Evolutionary conservation across 1,140 invertebrate genomes (phyloP).

Genomic region (Aplysia californica): DNA sequence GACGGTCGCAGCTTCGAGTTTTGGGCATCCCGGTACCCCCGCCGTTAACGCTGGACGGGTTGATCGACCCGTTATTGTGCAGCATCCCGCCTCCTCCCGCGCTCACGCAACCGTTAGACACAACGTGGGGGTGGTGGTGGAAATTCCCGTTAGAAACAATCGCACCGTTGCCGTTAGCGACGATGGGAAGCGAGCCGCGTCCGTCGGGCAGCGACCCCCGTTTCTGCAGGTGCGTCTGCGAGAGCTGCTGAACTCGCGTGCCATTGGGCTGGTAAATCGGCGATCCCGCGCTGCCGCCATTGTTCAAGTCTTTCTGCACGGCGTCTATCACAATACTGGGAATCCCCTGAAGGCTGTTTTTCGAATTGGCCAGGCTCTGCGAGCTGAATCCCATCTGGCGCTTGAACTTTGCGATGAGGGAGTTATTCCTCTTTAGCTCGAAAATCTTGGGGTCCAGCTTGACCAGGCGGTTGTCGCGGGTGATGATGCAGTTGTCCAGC

Average conservation of each 20-base stretch:
- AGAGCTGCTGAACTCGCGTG: slow-evolving; percentile 11
- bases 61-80: no score
- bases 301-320: slow-evolving; percentile 34
- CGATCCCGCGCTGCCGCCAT: not conserved
- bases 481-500: slow-evolving; percentile 66
- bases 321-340: slow-evolving; percentile 38
- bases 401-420: slow-evolving; percentile 54
- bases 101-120: not conserved
- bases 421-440: slow-evolving; percentile 50
- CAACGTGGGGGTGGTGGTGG: not conserved
- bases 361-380: slow-evolving; percentile 52
- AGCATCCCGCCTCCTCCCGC: not conserved
- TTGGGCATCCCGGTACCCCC: slow-evolving; percentile 24
- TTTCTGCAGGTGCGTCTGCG: not conserved
- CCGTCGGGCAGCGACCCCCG: not conserved
- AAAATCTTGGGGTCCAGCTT: slow-evolving; percentile 58
- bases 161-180: no score
- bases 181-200: not conserved
- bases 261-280: slow-evolving; percentile 32
- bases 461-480: slow-evolving; percentile 63
- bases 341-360: slow-evolving; percentile 50
- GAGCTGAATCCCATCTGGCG: slow-evolving; percentile 57
- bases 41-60: no score
- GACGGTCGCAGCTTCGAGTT: slow-evolving; percentile 25
- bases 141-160: no score